Evolutionary conservation across 2,113 vertebrate species (phyloP), one percentile per base, ranked within the genome.

Genomic region (Larimichthys crocea): DNA sequence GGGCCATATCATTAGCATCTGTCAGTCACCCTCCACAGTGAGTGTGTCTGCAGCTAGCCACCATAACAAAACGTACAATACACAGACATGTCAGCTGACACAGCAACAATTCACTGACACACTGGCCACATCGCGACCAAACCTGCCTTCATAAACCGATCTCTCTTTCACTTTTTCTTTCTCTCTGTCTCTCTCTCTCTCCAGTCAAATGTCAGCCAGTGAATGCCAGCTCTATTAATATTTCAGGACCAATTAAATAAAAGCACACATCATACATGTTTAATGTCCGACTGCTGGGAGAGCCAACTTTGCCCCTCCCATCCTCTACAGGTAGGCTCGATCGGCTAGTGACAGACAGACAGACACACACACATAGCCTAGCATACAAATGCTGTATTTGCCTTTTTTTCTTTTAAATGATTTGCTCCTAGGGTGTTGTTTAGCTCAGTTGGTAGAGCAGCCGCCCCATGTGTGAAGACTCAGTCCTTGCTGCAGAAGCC

Each of bases 201-300:
- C 74, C 68, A 86, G 89, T 92, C 90, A 93, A 94, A 94, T 94
- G 93, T 93, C 93, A 94, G 76, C 69, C 49, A 67, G 77, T 92
- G 92, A 94, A 92, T 91, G 89, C 80, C 86, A 92, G 66, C 75
- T 74, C 60, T 82, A 92, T 95, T 83, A 94, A 95, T 95, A 95
- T 93, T 95, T 95, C 78, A 95, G 78, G 74, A 88, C 83, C 92
- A 95, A 95, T 95, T 95, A 95, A 94, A 95, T 92, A 91, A 93
- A 94, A 93, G 91, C 91, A 93, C 87, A 89, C 88, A 88, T 80
- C 92, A 95, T 95, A 84, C 88, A 95, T 94, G 77, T 92, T 95
- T 95, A 91, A 95, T 94, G 90, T 80, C 22, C 0, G 22, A 80
- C 89, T 89, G 84, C 88, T 83, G 83, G 63, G 90, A 85, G 70